phyloP scores from a whole-genome alignment of 2,888 invertebrate species.

The Heteromyza rotundicornis region DNA sequence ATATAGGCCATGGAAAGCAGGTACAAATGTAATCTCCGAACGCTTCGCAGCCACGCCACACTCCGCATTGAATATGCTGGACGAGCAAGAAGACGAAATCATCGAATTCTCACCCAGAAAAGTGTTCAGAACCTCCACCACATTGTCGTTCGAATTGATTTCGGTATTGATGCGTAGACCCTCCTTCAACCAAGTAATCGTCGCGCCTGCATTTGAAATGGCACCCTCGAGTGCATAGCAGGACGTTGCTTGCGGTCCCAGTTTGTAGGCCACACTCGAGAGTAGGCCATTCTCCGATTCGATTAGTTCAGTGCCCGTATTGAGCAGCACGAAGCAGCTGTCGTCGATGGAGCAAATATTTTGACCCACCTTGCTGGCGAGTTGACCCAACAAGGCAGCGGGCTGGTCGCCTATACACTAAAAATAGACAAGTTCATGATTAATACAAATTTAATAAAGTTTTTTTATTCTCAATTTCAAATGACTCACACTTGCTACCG shows the following conservation, averaged over 20 bases:
- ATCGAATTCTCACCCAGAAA: constrained; percentile 58
- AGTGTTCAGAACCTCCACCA: constrained; percentile 54
- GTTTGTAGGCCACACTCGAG: constrained; percentile 89
- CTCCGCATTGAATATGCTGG: constrained; percentile 54
- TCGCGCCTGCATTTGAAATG: constrained; percentile 84
- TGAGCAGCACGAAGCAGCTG: constrained; percentile 92
- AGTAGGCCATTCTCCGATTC: constrained; percentile 86
- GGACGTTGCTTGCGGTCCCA: constrained; percentile 75
- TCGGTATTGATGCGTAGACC: constrained; percentile 78
- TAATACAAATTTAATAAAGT: neutral
- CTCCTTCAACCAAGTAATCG: constrained; percentile 88
- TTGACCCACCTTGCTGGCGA: constrained; percentile 85
- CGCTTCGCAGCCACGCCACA: constrained; percentile 61
- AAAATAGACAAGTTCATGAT: constrained; percentile 35
- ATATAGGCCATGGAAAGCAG: constrained; percentile 96
- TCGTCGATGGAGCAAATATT: constrained; percentile 96
- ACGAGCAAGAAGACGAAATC: constrained; percentile 60
- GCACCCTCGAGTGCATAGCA: constrained; percentile 92
- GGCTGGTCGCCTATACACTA: constrained; percentile 96
- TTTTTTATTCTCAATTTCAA: neutral
- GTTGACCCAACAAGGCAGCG: constrained; percentile 90
- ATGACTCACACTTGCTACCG: constrained; percentile 82
- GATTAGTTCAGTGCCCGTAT: constrained; percentile 82
- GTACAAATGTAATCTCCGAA: constrained; percentile 92
- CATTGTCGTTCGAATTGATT: constrained; percentile 58